phyloP scores from a whole-genome alignment of 2,888 invertebrate genomes.

The Chydorus sphaericus region DNA sequence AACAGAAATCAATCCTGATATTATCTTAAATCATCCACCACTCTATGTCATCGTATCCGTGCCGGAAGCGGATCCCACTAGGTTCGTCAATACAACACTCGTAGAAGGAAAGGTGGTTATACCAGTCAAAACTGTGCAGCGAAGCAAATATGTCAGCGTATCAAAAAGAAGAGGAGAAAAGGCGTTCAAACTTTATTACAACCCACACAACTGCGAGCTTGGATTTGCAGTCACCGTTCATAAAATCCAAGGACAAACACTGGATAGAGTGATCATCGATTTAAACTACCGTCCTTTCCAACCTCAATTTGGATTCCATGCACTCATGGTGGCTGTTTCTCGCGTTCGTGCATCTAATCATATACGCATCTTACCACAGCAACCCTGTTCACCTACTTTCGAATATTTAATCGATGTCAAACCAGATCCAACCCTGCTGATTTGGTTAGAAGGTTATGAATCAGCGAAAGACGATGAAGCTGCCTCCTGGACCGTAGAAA shows the following conservation, averaged over 20 bases:
- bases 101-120: neutral
- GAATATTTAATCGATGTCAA: neutral
- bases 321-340: neutral
- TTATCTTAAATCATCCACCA: neutral
- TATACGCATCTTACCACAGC: neutral
- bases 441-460: neutral
- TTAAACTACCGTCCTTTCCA: neutral
- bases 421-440: neutral
- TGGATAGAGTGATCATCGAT: neutral
- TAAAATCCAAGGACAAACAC: neutral
- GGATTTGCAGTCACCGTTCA: neutral
- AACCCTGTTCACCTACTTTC: neutral
- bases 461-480: neutral
- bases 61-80: neutral
- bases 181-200: neutral
- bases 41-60: neutral
- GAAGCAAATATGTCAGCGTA: neutral
- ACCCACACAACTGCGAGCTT: neutral
- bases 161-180: neutral
- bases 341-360: neutral
- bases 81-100: neutral
- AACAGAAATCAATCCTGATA: neutral
- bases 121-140: neutral
- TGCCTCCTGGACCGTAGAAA: neutral
- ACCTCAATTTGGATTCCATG: neutral